phyloP scores from a whole-genome alignment of 2,113 vertebrate genomes.

The Spea multiplicata region DNA sequence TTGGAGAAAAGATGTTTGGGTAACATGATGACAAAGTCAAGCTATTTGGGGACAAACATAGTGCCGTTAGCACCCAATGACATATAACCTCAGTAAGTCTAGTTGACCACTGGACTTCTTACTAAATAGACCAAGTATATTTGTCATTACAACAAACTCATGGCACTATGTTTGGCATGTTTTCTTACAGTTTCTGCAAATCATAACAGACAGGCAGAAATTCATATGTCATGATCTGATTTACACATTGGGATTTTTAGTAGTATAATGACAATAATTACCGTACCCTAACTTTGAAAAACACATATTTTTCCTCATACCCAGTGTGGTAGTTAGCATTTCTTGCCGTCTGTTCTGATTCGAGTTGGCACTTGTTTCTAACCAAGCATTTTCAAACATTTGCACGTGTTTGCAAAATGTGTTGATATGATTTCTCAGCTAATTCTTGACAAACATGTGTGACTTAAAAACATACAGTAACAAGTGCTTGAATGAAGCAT shows the following conservation, averaged over 20 bases:
- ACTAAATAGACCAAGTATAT: too few relatives aligned
- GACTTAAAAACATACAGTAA: too few relatives aligned
- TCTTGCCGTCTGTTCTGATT: neutral
- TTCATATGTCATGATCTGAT: constrained; percentile 3
- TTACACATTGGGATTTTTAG: constrained; percentile 14
- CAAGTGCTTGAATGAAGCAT: too few relatives aligned
- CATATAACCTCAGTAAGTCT: too few relatives aligned
- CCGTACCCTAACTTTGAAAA: neutral
- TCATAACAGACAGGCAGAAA: neutral
- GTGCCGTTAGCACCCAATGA: too few relatives aligned
- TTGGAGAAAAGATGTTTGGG: too few relatives aligned
- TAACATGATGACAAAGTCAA: too few relatives aligned
- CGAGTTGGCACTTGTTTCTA: neutral
- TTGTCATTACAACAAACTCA: too few relatives aligned
- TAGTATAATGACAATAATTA: constrained; percentile 9
- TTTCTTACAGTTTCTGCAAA: neutral
- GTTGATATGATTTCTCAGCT: neutral
- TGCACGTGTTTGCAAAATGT: constrained; percentile 5
- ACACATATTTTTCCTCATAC: constrained; percentile 2
- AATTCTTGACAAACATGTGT: too few relatives aligned
- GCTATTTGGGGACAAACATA: too few relatives aligned
- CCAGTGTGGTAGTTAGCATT: neutral
- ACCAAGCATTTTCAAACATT: constrained; percentile 6
- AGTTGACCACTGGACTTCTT: too few relatives aligned
- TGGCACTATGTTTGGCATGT: neutral